These are phyloP conservation scores for Drosophila mayri DNA, from an alignment of 1,140 invertebrate species.

Conservation along the genomic window DNA sequence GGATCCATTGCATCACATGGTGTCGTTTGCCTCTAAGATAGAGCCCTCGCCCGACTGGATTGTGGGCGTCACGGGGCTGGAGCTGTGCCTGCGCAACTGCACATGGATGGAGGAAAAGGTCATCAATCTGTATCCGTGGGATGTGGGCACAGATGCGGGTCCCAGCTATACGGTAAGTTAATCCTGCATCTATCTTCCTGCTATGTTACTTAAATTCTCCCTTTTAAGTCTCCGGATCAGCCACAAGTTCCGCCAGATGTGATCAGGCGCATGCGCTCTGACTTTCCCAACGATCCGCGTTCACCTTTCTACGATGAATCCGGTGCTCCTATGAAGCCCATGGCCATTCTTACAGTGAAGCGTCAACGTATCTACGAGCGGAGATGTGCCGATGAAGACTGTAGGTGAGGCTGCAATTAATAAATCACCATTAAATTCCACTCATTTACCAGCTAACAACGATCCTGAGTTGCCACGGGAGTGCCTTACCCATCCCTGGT, in stretches of 20 bases:
- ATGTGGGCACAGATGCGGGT: conserved; percentile 98
- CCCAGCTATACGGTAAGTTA: conserved; percentile 93
- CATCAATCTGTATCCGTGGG: conserved; percentile 97
- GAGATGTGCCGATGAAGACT: conserved; percentile 87
- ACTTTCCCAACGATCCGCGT: conserved; percentile 91
- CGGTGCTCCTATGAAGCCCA: conserved; percentile 94
- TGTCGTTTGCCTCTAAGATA: conserved; percentile 97
- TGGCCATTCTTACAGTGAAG: conserved; percentile 92
- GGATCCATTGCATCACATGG: conserved; percentile 95
- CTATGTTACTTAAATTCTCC: rapidly evolving
- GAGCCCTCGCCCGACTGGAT: conserved; percentile 99
- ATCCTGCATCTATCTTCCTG: too few species aligned
- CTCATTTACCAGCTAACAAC: conserved; percentile 65
- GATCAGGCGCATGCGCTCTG: conserved; percentile 93
- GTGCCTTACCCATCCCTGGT: conserved; percentile 91
- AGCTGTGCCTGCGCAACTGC: conserved; percentile 96
- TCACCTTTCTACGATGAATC: conserved; percentile 96
- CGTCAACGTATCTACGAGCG: conserved; percentile 95
- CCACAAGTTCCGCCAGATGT: conserved; percentile 92
- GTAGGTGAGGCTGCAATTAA: conserved; percentile 33
- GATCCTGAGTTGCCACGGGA: conserved; percentile 83
- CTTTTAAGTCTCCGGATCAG: conserved; percentile 90
- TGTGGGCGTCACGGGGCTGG: conserved; percentile 96
- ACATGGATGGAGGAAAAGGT: conserved; percentile 95
- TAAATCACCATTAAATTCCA: not conserved